A percentile compares a stretch with the other conserved stretches of the same genome.
Evolutionary conservation across 2,113 vertebrate genomes (phyloP).

Genomic region (Neotoma lepida): DNA sequence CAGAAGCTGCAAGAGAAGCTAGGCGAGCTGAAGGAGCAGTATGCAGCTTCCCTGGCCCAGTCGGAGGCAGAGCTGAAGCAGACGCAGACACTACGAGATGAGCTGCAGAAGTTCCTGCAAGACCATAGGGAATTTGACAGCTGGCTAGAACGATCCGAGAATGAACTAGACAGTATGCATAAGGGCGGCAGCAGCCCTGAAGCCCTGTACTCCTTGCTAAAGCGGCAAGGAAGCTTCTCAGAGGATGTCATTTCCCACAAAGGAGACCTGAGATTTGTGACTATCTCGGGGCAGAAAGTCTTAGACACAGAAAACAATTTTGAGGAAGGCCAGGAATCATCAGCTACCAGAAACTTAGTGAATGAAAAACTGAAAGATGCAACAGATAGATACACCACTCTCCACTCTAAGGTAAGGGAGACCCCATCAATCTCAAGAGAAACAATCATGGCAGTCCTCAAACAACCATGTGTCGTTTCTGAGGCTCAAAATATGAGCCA

Average conservation of each 20-base stretch:
- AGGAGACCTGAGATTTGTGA: conserved; percentile 95
- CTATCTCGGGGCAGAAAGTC: conserved; percentile 97
- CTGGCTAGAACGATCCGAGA: conserved; percentile 93
- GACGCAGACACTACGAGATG: conserved; percentile 90
- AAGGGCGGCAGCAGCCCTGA: conserved; percentile 84
- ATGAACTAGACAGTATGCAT: conserved; percentile 87
- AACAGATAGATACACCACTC: conserved; percentile 89
- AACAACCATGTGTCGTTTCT: neutral
- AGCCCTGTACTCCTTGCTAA: conserved; percentile 84
- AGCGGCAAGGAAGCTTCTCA: conserved; percentile 86
- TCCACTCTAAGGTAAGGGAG: conserved; percentile 91
- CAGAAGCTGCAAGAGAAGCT: conserved; percentile 86
- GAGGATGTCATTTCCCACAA: conserved; percentile 99
- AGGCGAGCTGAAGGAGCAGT: conserved; percentile 88
- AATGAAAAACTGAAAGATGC: conserved; percentile 91
- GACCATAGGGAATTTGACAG: conserved; percentile 90
- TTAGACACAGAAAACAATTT: conserved; percentile 88
- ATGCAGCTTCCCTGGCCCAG: conserved; percentile 85
- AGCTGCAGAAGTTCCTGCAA: conserved; percentile 93
- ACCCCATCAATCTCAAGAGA: neutral
- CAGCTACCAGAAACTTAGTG: conserved; percentile 87
- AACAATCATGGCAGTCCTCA: neutral
- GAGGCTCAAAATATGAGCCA: conserved; percentile 2
- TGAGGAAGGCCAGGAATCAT: conserved; percentile 80
- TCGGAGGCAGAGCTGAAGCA: conserved; percentile 90